Conservation (phyloP, 2,888 invertebrate genomes). For the Chloromyia formosa region DNA sequence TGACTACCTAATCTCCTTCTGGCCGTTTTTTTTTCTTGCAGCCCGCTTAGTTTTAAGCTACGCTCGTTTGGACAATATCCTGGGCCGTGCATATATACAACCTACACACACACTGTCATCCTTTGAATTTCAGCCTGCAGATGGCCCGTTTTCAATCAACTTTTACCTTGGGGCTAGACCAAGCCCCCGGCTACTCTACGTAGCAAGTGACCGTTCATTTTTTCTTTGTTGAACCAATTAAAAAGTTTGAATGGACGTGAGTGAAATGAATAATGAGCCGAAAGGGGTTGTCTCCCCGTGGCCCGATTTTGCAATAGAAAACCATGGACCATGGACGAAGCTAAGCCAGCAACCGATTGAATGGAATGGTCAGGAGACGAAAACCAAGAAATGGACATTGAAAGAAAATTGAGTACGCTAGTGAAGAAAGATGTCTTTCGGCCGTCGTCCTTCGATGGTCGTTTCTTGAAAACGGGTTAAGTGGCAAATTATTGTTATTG, state of each 20-base stretch:
- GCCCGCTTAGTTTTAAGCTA: background rate
- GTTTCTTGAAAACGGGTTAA: slow-evolving; percentile 35
- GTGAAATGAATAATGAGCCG: slow-evolving; percentile 34
- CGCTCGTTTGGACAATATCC: background rate
- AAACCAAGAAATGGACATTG: background rate
- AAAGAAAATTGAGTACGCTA: slow-evolving; percentile 7
- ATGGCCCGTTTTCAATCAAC: slow-evolving; percentile 38
- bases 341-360: too few species aligned
- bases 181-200: slow-evolving; percentile 19
- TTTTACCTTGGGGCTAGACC: slow-evolving; percentile 32
- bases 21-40: background rate
- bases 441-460: background rate
- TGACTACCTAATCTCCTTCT: background rate
- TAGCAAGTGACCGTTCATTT: slow-evolving; percentile 44
- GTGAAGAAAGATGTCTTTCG: background rate
- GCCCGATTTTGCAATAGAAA: too few species aligned
- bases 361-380: background rate
- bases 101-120: background rate
- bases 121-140: background rate
- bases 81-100: background rate
- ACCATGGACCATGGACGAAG: too few species aligned
- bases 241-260: slow-evolving; percentile 44
- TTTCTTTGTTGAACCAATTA: slow-evolving; percentile 43
- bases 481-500: slow-evolving; percentile 43
- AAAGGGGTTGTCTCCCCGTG: slow-evolving; percentile 20